A percentile compares a stretch with the other conserved stretches of the same genome.
Conservation (phyloP, 2,888 invertebrate species). For the Eupeodes luniger region DNA sequence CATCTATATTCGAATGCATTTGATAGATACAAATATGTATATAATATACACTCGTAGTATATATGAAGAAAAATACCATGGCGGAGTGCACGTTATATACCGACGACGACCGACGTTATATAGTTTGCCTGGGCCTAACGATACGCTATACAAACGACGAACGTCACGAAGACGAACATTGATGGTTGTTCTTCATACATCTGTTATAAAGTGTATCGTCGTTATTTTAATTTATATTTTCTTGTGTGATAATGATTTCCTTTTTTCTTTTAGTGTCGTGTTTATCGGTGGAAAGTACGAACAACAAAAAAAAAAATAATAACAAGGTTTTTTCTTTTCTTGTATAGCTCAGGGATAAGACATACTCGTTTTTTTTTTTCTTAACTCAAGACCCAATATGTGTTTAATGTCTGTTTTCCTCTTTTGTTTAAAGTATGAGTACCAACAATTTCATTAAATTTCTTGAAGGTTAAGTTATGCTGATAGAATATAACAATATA, state of each 20-base stretch:
- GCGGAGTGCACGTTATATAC: conserved; percentile 3
- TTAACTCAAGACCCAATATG: conserved; percentile 10
- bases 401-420: conserved; percentile 29
- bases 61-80: background rate
- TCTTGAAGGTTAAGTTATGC: conserved; percentile 46
- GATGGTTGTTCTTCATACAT: background rate
- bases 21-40: conserved; percentile 17
- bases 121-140: background rate
- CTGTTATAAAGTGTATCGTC: conserved; percentile 41
- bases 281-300: conserved; percentile 13
- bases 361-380: background rate
- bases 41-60: background rate
- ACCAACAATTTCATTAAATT: conserved; percentile 36
- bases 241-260: conserved; percentile 47
- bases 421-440: background rate
- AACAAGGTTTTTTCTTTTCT: conserved; percentile 9
- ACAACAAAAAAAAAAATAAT: background rate
- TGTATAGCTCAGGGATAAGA: conserved; percentile 18
- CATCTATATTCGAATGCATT: conserved; percentile 59
- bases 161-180: background rate
- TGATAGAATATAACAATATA: background rate
- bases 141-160: too few species aligned
- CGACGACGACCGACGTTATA: too few species aligned
- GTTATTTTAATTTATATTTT: conserved; percentile 53
- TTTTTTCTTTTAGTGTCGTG: conserved; percentile 17